Evolutionary conservation across 2,888 invertebrate genomes (phyloP).

Genomic region (Melikaiella ostensackeni): DNA sequence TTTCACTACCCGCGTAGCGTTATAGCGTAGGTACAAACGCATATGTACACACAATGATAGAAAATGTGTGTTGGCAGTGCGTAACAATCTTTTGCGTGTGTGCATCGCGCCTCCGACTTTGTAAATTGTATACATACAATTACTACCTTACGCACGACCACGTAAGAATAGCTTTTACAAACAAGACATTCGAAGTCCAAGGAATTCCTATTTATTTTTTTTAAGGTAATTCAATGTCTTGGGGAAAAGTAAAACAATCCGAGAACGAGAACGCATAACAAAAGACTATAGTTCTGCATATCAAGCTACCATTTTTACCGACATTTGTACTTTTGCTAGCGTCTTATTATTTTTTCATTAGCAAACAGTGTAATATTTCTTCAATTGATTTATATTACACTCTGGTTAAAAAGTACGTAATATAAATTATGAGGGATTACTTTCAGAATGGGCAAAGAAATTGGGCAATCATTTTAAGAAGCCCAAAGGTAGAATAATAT

Average conservation of each 20-base stretch:
- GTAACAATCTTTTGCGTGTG: constrained; percentile 23
- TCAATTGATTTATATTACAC: background rate
- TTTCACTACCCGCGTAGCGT: constrained; percentile 66
- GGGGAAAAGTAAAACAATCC: constrained; percentile 10
- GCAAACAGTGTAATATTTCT: background rate
- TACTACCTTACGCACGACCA: constrained; percentile 24
- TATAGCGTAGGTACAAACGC: constrained; percentile 40
- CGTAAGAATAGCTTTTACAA: constrained; percentile 34
- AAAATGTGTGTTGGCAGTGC: constrained; percentile 31
- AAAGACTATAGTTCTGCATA: background rate
- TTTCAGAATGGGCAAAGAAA: background rate
- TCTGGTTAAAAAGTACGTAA: background rate
- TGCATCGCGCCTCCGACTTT: constrained; percentile 16
- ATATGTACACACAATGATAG: background rate
- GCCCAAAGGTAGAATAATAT: no score
- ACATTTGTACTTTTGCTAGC: background rate
- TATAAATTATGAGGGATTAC: background rate
- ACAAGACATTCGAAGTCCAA: constrained; percentile 24
- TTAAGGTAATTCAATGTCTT: constrained; percentile 36
- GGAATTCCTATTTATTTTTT: constrained; percentile 37
- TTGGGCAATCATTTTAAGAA: background rate
- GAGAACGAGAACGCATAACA: background rate
- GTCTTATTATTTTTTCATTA: background rate
- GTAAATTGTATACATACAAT: constrained; percentile 29
- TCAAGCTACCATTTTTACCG: background rate